Evolutionary conservation across 1,140 invertebrate species (phyloP).

Genomic region (Odontomachus brunneus): DNA sequence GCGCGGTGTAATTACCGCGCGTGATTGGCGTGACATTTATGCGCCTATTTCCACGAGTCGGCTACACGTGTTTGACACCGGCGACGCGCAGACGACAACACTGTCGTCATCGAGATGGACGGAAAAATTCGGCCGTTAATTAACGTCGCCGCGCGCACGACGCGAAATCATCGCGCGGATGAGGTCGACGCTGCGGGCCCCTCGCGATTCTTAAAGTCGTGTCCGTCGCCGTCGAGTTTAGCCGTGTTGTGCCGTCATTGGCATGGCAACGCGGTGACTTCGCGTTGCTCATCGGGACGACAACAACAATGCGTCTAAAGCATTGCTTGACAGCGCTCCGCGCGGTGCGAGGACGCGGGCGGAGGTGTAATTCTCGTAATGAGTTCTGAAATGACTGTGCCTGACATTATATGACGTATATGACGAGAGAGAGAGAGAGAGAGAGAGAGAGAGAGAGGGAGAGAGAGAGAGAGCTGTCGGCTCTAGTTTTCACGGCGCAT

Average conservation of each 20-base stretch:
- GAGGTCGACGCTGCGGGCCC: neutral
- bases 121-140: constrained; percentile 4
- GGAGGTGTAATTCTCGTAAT: constrained; percentile 33
- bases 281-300: constrained; percentile 10
- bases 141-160: too few relatives aligned
- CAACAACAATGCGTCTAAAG: constrained; percentile 1
- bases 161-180: too few relatives aligned
- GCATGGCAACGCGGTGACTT: constrained; percentile 30
- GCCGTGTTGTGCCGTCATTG: constrained; percentile 33
- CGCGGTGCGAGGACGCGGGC: neutral
- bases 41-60: constrained; percentile 21
- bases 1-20: constrained; percentile 43
- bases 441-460: too few relatives aligned
- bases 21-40: constrained; percentile 45
- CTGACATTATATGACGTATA: constrained; percentile 36
- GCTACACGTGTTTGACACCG: constrained; percentile 1
- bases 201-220: constrained; percentile 6
- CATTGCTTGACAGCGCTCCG: neutral
- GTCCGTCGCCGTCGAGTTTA: neutral
- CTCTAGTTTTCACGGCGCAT: constrained; percentile 19
- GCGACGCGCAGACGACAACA: neutral
- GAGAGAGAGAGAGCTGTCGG: constrained; percentile 1
- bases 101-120: neutral
- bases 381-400: constrained; percentile 26
- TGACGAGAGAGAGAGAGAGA: neutral